phyloP scores from a whole-genome alignment of 2,797 vertebrate species.

The Acrocephalus scirpaceus region DNA sequence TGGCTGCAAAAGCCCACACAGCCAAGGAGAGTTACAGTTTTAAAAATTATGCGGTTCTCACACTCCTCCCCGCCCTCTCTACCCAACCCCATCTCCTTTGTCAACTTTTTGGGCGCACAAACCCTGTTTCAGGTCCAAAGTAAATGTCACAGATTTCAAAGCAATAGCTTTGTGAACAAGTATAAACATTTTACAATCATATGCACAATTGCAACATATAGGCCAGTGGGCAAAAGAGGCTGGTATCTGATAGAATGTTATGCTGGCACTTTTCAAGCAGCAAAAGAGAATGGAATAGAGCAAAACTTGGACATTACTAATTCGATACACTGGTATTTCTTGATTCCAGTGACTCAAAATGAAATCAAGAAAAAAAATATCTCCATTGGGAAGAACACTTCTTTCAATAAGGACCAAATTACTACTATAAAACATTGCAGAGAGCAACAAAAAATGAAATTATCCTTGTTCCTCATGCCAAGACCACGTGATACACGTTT shows the following conservation, averaged over 20 bases:
- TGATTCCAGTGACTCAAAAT: neutral
- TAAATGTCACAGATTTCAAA: neutral
- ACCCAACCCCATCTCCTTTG: neutral
- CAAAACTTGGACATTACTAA: neutral
- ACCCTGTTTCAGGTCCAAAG: neutral
- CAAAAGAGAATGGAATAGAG: neutral
- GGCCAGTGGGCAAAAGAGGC: neutral
- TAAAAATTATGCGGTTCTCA: fast-evolving
- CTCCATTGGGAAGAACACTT: neutral
- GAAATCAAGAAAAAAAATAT: neutral
- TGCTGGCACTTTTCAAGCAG: neutral
- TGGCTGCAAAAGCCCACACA: neutral
- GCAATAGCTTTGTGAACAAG: neutral
- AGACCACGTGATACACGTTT: neutral
- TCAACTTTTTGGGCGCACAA: neutral
- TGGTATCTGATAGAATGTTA: neutral
- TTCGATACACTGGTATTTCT: neutral
- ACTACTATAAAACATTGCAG: neutral
- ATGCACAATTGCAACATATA: neutral
- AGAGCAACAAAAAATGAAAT: neutral
- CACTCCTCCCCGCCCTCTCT: fast-evolving
- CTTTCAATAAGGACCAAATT: neutral
- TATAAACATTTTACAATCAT: neutral
- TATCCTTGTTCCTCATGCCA: neutral
- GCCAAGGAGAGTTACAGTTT: neutral